Conservation (phyloP, 2,888 invertebrate species). For the Eupeodes latifasciatus region DNA sequence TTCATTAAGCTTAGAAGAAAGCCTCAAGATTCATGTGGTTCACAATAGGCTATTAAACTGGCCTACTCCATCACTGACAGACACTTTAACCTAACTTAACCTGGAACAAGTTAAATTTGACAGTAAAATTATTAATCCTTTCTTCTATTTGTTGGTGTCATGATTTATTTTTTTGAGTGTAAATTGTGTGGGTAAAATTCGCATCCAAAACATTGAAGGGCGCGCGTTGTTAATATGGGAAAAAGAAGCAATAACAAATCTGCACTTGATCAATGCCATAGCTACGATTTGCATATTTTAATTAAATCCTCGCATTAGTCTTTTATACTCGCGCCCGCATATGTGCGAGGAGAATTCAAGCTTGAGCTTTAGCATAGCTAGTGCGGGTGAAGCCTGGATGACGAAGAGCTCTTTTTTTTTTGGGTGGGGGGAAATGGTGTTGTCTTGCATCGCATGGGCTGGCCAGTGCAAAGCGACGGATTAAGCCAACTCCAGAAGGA, state of each 20-base stretch:
- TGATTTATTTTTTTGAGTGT: background rate
- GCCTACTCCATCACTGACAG: too few species aligned
- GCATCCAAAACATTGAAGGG: slow-evolving; percentile 33
- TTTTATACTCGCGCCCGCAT: slow-evolving; percentile 71
- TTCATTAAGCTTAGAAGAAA: too few species aligned
- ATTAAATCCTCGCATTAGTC: slow-evolving; percentile 83
- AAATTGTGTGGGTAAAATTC: slow-evolving; percentile 13
- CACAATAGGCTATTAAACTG: too few species aligned
- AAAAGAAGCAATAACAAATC: slow-evolving; percentile 75
- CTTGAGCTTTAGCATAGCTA: slow-evolving; percentile 31
- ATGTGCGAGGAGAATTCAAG: slow-evolving; percentile 31
- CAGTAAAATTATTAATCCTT: too few species aligned
- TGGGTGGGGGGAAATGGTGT: background rate
- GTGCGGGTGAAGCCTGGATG: slow-evolving; percentile 11
- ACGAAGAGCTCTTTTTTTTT: slow-evolving; percentile 1
- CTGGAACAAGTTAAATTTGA: too few species aligned
- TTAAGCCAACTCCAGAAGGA: slow-evolving; percentile 64
- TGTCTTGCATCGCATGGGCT: slow-evolving; percentile 57
- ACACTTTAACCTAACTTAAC: too few species aligned
- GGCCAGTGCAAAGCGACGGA: slow-evolving; percentile 27
- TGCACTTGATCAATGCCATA: slow-evolving; percentile 84
- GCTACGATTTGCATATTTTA: slow-evolving; percentile 84
- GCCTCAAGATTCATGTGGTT: too few species aligned
- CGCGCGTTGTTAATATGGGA: slow-evolving; percentile 20
- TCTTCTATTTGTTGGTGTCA: too few species aligned